Base-by-base conservation (phyloP, 1,140 invertebrate species). In the Macrocentrus cingulum region DNA sequence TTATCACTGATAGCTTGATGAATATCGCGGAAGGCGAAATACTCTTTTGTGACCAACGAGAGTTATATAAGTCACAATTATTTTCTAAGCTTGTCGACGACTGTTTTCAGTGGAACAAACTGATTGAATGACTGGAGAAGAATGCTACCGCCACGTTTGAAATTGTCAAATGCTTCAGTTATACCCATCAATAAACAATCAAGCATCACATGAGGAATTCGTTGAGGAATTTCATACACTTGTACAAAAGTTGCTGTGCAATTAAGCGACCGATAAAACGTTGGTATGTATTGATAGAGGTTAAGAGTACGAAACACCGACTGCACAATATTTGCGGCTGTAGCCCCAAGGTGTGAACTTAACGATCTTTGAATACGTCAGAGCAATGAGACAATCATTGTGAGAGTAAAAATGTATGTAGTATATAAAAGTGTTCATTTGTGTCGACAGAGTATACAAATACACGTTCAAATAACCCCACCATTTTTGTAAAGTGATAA, bases 51-150 rank as follows among this genome's bases (percentile, higher is more conserved):
- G 58, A 52, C 68, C 54, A 45, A 29, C 7, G 46, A 56, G 34
- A 56, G 22, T 71, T 73, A 71, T 58, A 63, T 70, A 67, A 73
- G 45, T 29, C n/a, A 56, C 62, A 68, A 69, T 73, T 70, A 73
- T 71, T 71, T 71, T 70, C 59, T 63, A 48, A 59, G 64, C 61
- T 63, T 64, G 66, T 64, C 59, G 64, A 61, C 61, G 61, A 36
- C 15, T 18, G 9, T 9, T n/a, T n/a, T n/a, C n/a, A n/a, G n/a
- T n/a, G 25, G 22, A 16, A 19, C 16, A 16, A 50, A 36, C 18
- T 9, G 13, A 15, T 50, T 13, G 19, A 36, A 16, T 32, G 16
- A 16, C 32, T 25, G 13, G 15, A 36, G 18, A 50, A 18, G 20
- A 50, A 50, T 29, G n/a, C 15, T 34, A 23, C 20, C 19, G 8